phyloP scores from a whole-genome alignment of 2,113 vertebrate genomes.

The Choloepus hoffmanni region DNA sequence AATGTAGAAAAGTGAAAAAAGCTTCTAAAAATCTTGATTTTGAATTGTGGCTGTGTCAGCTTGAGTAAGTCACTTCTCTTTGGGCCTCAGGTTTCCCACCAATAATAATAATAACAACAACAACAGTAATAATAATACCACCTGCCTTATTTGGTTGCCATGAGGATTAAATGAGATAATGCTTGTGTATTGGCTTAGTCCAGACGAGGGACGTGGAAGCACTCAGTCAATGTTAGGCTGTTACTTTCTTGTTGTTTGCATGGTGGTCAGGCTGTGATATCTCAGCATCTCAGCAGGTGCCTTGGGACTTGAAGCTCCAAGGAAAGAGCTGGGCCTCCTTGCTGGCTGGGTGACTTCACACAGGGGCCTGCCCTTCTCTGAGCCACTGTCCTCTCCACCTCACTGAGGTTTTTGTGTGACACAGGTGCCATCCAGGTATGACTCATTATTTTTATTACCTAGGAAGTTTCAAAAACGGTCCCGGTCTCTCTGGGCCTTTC shows the following conservation, averaged over 20 bases:
- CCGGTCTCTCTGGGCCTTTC: slow-evolving; percentile 35
- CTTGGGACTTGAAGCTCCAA: neutral
- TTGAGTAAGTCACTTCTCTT: neutral
- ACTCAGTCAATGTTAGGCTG: neutral
- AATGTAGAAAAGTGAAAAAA: neutral
- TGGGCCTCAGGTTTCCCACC: neutral
- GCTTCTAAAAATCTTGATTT: neutral
- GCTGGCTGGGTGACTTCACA: neutral
- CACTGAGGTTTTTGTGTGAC: slow-evolving; percentile 55
- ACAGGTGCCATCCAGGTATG: slow-evolving; percentile 57
- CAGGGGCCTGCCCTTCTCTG: neutral
- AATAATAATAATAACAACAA: neutral
- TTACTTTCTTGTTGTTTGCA: neutral
- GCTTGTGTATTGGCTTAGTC: neutral
- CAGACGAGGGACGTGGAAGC: neutral
- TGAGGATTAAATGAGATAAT: neutral
- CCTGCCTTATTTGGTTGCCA: neutral
- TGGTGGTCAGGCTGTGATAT: neutral
- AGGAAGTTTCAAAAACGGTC: neutral
- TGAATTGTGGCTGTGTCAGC: neutral
- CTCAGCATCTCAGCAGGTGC: neutral
- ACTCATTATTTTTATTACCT: slow-evolving; percentile 62
- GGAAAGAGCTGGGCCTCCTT: neutral
- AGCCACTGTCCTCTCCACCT: neutral
- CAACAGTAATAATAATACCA: too few species aligned